Percentiles rank a stretch among this genome's conserved stretches.
phyloP scores from a whole-genome alignment of 1,140 invertebrate species.

The Temnothorax longispinosus region DNA sequence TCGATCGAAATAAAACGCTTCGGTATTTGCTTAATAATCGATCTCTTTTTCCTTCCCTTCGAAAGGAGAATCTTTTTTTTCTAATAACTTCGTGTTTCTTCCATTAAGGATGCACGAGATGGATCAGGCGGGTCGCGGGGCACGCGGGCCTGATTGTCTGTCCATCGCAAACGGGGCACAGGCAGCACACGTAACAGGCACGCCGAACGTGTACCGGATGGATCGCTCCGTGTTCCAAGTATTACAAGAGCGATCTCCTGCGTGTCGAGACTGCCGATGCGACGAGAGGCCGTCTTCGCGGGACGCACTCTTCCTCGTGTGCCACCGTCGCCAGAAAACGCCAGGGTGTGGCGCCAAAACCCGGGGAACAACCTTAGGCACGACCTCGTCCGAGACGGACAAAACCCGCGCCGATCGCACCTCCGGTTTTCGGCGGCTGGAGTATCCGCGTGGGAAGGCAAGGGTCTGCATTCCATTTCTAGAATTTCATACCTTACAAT shows the following conservation, averaged over 20 bases:
- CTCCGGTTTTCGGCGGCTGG: not conserved
- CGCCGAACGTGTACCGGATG: slow-evolving; percentile 70
- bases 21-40: not conserved
- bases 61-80: not conserved
- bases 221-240: slow-evolving; percentile 75
- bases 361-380: slow-evolving; percentile 62
- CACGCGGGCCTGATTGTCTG: slow-evolving; percentile 6
- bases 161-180: slow-evolving; percentile 34
- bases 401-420: not conserved
- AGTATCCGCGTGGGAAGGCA: not conserved
- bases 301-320: slow-evolving; percentile 27
- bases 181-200: slow-evolving; percentile 60
- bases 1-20: not conserved
- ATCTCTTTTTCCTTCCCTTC: not conserved
- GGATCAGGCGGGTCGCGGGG: not conserved
- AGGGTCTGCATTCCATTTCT: not conserved
- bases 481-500: no score
- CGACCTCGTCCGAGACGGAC: slow-evolving; percentile 34
- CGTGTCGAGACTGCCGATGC: slow-evolving; percentile 69
- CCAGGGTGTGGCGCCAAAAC: slow-evolving; percentile 66
- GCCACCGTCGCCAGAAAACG: slow-evolving; percentile 47
- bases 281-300: slow-evolving; percentile 17
- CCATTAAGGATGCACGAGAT: slow-evolving; percentile 17
- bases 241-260: slow-evolving; percentile 74
- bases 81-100: not conserved